phyloP scores from a whole-genome alignment of 2,113 vertebrate genomes.

The Laterallus jamaicensis region DNA sequence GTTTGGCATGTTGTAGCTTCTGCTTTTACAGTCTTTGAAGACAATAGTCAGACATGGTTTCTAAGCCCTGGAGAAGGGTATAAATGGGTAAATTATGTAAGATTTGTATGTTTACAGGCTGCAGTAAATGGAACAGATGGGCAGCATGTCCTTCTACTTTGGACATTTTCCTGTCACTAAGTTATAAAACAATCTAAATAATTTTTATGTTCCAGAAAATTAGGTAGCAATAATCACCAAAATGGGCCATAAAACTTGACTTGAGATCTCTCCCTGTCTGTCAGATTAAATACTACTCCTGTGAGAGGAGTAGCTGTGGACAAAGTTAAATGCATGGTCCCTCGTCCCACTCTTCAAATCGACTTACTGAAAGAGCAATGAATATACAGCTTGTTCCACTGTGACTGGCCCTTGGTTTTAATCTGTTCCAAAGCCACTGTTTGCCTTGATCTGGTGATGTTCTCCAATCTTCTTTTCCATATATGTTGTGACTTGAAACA shows the following conservation, averaged over 20 bases:
- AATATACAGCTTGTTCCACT: not conserved
- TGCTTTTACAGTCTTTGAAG: not conserved
- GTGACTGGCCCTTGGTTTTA: not conserved
- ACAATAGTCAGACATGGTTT: not conserved
- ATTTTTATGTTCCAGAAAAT: conserved; percentile 64
- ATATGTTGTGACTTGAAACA: not conserved
- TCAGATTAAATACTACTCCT: not conserved
- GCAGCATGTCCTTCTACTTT: conserved; percentile 5
- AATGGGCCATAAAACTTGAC: conserved; percentile 51
- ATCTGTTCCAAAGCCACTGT: not conserved
- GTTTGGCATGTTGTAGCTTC: not conserved
- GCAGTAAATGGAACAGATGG: conserved; percentile 62
- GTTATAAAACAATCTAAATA: conserved; percentile 55
- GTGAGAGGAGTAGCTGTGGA: not conserved
- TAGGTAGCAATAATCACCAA: conserved; percentile 55
- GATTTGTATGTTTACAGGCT: conserved; percentile 40
- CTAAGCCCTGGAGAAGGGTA: conserved; percentile 35
- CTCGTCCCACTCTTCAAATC: not conserved
- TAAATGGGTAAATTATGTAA: conserved; percentile 58
- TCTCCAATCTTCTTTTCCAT: not conserved
- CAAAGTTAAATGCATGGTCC: not conserved
- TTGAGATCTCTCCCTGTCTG: not conserved
- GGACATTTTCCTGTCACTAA: conserved; percentile 43
- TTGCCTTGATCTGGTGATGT: not conserved
- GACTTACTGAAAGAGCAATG: not conserved